Percentiles rank a stretch among this genome's conserved stretches.
Conservation (phyloP, 2,888 invertebrate genomes). For the Artemia sinica region DNA sequence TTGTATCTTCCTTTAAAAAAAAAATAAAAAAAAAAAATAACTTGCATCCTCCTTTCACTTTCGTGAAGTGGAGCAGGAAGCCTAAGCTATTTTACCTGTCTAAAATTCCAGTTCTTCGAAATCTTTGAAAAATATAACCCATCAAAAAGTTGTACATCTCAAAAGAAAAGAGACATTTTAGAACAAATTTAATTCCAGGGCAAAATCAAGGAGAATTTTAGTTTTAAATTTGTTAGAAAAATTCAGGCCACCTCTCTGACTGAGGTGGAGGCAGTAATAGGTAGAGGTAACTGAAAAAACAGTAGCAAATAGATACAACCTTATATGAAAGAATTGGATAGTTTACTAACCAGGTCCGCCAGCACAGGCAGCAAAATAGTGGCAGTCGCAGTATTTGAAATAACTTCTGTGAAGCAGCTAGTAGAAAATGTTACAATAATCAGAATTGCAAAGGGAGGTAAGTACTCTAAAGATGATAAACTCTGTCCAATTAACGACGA, state of each 20-base stretch:
- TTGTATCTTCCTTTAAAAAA: too few species aligned
- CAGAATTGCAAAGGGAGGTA: constrained; percentile 47
- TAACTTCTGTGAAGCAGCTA: constrained; percentile 68
- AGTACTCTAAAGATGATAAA: constrained; percentile 44
- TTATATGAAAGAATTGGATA: neutral
- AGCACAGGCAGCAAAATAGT: constrained; percentile 73
- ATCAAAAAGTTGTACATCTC: too few species aligned
- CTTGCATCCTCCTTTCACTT: too few species aligned
- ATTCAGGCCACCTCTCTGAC: too few species aligned
- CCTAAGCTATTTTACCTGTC: too few species aligned
- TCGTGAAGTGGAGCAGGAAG: too few species aligned
- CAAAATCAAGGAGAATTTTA: neutral
- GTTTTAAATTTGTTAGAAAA: neutral
- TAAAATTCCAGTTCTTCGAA: too few species aligned
- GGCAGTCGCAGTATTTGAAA: constrained; percentile 75
- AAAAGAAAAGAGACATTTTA: neutral
- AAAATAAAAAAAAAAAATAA: too few species aligned
- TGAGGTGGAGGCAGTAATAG: too few species aligned
- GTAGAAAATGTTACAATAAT: constrained; percentile 58
- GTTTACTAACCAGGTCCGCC: constrained; percentile 47
- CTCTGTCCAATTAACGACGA: constrained; percentile 54
- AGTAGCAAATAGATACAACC: too few species aligned
- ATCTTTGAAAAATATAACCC: too few species aligned
- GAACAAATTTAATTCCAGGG: neutral
- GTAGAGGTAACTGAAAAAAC: neutral